A percentile compares a stretch with the other conserved stretches of the same genome.
Conservation (phyloP, 2,113 vertebrate genomes). For the Thomomys bottae region DNA sequence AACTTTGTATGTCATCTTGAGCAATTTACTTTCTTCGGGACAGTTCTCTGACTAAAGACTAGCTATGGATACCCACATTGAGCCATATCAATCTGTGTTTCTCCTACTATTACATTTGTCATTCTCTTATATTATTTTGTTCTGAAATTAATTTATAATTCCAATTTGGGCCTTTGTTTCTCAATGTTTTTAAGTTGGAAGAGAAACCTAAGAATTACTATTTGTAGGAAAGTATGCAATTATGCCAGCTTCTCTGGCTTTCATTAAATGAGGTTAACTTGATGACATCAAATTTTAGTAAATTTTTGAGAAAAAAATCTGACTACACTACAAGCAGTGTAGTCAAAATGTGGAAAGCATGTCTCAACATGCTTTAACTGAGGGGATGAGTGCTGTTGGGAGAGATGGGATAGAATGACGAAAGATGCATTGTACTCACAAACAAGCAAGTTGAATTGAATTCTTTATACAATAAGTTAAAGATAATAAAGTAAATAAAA, state of each 20-base stretch:
- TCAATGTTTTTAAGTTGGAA: constrained; percentile 23
- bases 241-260: constrained; percentile 24
- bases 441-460: too few relatives aligned
- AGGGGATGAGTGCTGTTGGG: too few relatives aligned
- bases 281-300: constrained; percentile 40
- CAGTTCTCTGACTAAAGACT: neutral
- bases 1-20: neutral
- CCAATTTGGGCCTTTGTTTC: neutral
- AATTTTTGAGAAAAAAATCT: constrained; percentile 55
- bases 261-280: neutral
- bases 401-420: too few relatives aligned
- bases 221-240: neutral
- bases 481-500: too few relatives aligned
- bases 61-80: neutral
- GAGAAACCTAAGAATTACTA: constrained; percentile 31
- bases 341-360: constrained; percentile 3
- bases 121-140: constrained; percentile 31
- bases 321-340: neutral
- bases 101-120: neutral
- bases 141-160: constrained; percentile 32
- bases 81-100: neutral
- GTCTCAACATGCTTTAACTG: neutral
- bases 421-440: too few relatives aligned
- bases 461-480: too few relatives aligned
- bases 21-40: neutral